A percentile compares a stretch with the other conserved stretches of the same genome.
Evolutionary conservation across 2,888 invertebrate species (phyloP).

Genomic region (Netelia inedita): DNA sequence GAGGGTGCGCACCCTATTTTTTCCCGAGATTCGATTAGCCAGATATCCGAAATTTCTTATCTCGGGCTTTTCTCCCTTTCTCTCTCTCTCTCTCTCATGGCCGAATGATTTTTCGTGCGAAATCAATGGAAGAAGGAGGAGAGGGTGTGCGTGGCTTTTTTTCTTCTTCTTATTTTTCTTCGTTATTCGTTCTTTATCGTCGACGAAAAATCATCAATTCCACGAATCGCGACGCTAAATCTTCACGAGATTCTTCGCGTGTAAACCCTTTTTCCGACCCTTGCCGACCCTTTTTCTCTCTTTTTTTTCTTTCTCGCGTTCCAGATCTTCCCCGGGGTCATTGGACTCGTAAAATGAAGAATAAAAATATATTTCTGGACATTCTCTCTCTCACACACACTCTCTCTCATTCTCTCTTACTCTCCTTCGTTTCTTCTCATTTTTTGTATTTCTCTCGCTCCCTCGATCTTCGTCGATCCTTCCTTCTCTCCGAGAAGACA

Average conservation of each 20-base stretch:
- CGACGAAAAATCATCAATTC: conserved; percentile 33
- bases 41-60: conserved; percentile 45
- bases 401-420: conserved; percentile 44
- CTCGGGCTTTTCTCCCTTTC: conserved; percentile 12
- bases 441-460: background rate
- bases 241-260: conserved; percentile 1
- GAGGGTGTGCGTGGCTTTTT: background rate
- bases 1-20: conserved; percentile 36
- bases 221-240: background rate
- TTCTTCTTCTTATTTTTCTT: conserved; percentile 20
- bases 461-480: too few species aligned
- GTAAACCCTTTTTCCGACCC: conserved; percentile 15
- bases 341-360: conserved; percentile 43
- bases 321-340: conserved; percentile 38
- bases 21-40: conserved; percentile 52
- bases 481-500: conserved; percentile 28
- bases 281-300: conserved; percentile 13
- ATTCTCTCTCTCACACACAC: background rate
- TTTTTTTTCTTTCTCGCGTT: conserved; percentile 27
- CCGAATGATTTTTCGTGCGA: background rate
- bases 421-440: conserved; percentile 27
- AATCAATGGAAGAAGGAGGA: background rate
- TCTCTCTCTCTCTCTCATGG: background rate
- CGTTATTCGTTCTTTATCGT: background rate
- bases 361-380: background rate